Evolutionary conservation across 2,888 invertebrate genomes (phyloP), one percentile per base, ranked within the genome.

Genomic region (Tinea pellionella): DNA sequence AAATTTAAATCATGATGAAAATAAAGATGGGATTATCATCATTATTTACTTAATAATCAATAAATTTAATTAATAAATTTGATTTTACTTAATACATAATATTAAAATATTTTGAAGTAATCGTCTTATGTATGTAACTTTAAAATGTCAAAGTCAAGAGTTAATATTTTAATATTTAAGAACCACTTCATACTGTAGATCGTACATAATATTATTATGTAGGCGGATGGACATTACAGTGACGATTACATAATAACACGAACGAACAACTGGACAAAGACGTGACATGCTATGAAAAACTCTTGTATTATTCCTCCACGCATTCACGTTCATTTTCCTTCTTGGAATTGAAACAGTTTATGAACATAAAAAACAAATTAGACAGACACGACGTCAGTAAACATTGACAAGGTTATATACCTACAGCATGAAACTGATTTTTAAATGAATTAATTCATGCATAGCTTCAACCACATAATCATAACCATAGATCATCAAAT

Each of bases 281-380:
- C 55, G 24, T 47, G 47, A 19, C 18, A 12, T 19, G 55, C 55
- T 55, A 55, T 55, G 55, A 55, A 57, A 57, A 57, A 57, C 32
- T 13, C 11, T 29, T 18, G 57, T 57, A 15, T 3, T 32, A 57
- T 57, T 57, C 57, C 57, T 32, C 32, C 57, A 32, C 30, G 57
- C n/a, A 13, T 57, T 19, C 18, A 19, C 24, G 24, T 29, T 55
- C 55, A 29, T 57, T 57, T 57, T 57, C 57, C 57, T 57, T 57
- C 57, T 57, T 32, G 32, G 57, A 57, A 57, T 57, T 57, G 57
- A 32, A 30, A 12, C 30, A 30, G 57, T 57, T 19, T 53, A 24
- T 53, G 53, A 24, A 53, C 19, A 57, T 32, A 57, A 57, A 57
- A 57, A 57, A 32, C 32, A 57, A 57, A 57, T 57, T 30, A 57